Percentiles rank a stretch among this genome's conserved stretches.
Conservation (phyloP, 2,888 invertebrate genomes). For the Conchocele bisecta region DNA sequence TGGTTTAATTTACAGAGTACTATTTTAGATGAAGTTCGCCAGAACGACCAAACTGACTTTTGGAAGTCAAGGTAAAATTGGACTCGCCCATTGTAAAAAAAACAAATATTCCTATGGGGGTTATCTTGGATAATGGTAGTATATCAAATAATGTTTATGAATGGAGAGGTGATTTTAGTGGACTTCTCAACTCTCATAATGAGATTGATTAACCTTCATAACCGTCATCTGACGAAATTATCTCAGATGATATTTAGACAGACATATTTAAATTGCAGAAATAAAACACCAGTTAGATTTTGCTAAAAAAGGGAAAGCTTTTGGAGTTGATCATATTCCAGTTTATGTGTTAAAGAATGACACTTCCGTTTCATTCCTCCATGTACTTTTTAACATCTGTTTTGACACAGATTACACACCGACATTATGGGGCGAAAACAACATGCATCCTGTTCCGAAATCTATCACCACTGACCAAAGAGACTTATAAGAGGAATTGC, state of each 20-base stretch:
- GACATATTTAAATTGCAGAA: conserved; percentile 13
- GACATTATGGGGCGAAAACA: conserved; percentile 12
- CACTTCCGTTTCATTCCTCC: conserved; percentile 7
- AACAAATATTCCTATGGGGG: neutral
- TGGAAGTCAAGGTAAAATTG: too few relatives aligned
- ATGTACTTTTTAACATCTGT: conserved; percentile 10
- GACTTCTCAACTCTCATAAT: neutral
- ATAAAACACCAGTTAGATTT: neutral
- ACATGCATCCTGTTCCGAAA: conserved; percentile 15
- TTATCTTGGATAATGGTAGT: neutral
- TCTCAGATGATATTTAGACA: neutral
- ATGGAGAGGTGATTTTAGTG: conserved; percentile 4
- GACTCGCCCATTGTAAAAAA: too few relatives aligned
- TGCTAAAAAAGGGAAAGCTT: conserved; percentile 11
- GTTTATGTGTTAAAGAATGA: conserved; percentile 11
- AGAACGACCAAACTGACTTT: too few relatives aligned
- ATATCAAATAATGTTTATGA: neutral
- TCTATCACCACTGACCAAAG: conserved; percentile 3
- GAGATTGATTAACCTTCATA: neutral
- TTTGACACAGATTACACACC: conserved; percentile 2
- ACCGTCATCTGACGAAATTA: too few relatives aligned
- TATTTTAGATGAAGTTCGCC: too few relatives aligned
- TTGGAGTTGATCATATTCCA: conserved; percentile 10
- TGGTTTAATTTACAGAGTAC: neutral
- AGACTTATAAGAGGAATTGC: conserved; percentile 16